Evolutionary conservation across 2,113 vertebrate genomes (phyloP).

Genomic region (Nicator chloris): DNA sequence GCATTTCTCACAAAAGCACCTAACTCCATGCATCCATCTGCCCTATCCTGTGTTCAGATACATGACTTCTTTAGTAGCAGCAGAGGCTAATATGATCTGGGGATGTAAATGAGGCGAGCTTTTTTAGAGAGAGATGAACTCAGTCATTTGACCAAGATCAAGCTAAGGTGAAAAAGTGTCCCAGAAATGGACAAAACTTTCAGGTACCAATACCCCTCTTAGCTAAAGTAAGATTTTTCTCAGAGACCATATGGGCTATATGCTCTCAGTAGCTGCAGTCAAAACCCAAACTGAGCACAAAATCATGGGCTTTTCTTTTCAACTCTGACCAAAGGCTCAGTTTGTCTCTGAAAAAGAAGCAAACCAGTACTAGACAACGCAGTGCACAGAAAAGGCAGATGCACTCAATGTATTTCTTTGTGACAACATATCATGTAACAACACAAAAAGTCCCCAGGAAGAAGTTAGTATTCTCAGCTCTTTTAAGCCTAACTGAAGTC

Average conservation of each 20-base stretch:
- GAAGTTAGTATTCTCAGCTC: neutral
- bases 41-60: neutral
- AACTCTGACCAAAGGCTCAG: neutral
- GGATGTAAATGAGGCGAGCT: neutral
- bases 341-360: neutral
- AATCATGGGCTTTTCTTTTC: neutral
- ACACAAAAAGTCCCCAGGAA: neutral
- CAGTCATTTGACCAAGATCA: neutral
- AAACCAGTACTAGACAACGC: neutral
- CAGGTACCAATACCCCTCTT: neutral
- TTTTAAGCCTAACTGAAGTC: neutral
- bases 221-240: neutral
- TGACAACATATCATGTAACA: neutral
- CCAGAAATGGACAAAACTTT: neutral
- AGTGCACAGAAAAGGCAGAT: neutral
- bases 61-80: neutral
- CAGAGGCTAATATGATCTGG: neutral
- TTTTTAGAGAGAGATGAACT: neutral
- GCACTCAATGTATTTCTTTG: fast-evolving
- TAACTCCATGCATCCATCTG: neutral
- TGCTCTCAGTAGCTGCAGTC: neutral
- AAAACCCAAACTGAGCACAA: neutral
- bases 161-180: neutral
- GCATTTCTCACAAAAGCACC: neutral
- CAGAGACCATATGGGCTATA: neutral